Evolutionary conservation across 2,113 vertebrate genomes (phyloP).

Genomic region (Capreolus pygargus): DNA sequence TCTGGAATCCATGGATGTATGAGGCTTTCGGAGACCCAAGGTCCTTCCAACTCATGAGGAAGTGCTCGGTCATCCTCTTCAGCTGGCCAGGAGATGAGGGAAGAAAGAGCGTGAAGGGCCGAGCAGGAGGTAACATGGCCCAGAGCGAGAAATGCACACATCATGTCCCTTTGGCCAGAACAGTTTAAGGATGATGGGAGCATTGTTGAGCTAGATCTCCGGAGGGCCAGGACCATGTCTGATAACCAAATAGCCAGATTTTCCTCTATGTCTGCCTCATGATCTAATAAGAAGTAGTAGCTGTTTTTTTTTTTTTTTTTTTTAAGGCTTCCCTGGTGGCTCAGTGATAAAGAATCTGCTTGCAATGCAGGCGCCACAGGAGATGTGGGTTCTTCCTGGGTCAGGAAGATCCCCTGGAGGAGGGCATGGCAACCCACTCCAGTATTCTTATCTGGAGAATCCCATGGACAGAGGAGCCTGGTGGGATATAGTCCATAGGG

Average conservation of each 20-base stretch:
- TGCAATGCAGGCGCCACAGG: background rate
- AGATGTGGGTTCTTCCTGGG: accelerated
- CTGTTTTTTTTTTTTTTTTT: background rate
- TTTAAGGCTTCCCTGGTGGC: background rate
- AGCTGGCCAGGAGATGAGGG: background rate
- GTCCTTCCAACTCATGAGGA: background rate
- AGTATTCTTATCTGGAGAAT: background rate
- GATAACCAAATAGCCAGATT: background rate
- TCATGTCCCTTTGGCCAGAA: background rate
- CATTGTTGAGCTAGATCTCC: accelerated
- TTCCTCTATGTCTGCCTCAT: accelerated
- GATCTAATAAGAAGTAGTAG: accelerated
- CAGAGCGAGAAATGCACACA: accelerated
- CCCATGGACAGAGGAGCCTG: background rate
- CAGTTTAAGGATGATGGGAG: accelerated
- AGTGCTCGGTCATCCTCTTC: background rate
- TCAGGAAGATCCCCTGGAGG: background rate
- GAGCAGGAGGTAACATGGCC: background rate
- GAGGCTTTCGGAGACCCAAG: background rate
- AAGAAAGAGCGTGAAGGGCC: background rate
- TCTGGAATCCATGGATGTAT: background rate
- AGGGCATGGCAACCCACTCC: background rate
- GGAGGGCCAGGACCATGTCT: no score
- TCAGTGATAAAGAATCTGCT: background rate
- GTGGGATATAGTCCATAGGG: background rate